Conservation (phyloP, 2,113 vertebrate genomes). For the Calyptommatus sinebrachiatus region DNA sequence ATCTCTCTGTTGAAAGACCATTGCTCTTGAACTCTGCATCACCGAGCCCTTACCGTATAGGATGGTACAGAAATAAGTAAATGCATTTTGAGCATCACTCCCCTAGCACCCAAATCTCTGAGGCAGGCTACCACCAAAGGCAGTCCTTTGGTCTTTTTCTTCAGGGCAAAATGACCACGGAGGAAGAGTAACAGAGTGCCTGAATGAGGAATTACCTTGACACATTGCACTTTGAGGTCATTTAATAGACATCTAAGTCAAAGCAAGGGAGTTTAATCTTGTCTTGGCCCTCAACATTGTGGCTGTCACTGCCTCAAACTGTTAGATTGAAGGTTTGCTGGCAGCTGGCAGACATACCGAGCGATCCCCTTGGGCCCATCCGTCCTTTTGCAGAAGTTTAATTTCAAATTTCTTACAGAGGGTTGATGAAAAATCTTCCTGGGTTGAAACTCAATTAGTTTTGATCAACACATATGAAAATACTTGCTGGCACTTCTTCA, state of each 20-base stretch:
- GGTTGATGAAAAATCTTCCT: neutral
- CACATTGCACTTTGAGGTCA: slow-evolving; percentile 20
- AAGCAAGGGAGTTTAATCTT: slow-evolving; percentile 9
- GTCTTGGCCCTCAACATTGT: neutral
- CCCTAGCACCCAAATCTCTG: too few species aligned
- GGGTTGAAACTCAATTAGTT: fast-evolving
- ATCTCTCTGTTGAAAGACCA: too few species aligned
- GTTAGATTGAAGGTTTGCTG: slow-evolving; percentile 3
- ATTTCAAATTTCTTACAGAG: slow-evolving; percentile 35
- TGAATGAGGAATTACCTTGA: neutral
- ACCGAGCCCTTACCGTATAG: too few species aligned
- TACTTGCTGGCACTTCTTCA: slow-evolving; percentile 28
- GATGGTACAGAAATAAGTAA: too few species aligned
- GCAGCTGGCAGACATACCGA: slow-evolving; percentile 9
- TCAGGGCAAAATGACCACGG: neutral
- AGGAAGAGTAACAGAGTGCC: neutral
- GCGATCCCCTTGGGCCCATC: slow-evolving; percentile 26
- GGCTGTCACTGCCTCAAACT: slow-evolving; percentile 17
- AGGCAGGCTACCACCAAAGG: too few species aligned
- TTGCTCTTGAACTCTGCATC: too few species aligned
- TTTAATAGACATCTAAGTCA: slow-evolving; percentile 25
- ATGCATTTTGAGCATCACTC: too few species aligned
- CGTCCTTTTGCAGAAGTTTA: slow-evolving; percentile 5
- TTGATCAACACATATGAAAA: slow-evolving; percentile 40
- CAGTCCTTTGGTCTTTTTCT: neutral